These are phyloP conservation scores for Hyphantria cunea DNA, from an alignment of 1,140 invertebrate species.

Conservation along the genomic window DNA sequence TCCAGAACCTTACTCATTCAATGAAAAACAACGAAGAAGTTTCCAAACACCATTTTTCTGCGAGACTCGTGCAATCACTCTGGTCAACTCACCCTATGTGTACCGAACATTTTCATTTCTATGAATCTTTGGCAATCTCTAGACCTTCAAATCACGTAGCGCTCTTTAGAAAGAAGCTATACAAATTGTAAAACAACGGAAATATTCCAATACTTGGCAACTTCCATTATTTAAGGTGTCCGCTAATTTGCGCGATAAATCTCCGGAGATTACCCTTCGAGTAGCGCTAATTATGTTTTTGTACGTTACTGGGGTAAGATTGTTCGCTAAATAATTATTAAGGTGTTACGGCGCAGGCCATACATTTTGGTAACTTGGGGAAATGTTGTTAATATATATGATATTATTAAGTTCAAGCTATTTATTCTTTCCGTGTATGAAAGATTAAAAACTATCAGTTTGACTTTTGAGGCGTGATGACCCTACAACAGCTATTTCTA, in stretches of 20 bases:
- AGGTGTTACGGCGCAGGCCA: background rate
- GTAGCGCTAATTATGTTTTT: constrained; percentile 29
- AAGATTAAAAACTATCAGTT: no score
- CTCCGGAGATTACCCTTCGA: constrained; percentile 25
- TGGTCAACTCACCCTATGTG: no score
- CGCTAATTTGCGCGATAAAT: constrained; percentile 27
- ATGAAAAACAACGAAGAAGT: no score
- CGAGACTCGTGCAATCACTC: no score
- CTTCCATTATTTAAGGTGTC: constrained; percentile 17
- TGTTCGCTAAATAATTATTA: constrained; percentile 26
- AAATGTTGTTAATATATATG: background rate
- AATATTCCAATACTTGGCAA: constrained; percentile 14
- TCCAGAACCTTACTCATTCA: no score
- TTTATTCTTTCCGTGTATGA: background rate
- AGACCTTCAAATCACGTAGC: background rate
- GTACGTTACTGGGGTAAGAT: constrained; percentile 14
- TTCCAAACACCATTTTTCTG: no score
- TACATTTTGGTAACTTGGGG: background rate
- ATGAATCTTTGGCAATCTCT: no score
- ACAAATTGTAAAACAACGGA: constrained; percentile 8
- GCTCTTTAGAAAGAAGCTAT: background rate
- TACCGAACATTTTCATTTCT: no score
- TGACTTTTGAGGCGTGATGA: no score
- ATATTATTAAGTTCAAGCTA: background rate
- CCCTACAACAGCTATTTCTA: no score